Conservation (phyloP, 2,888 invertebrate genomes). For the Tortrix viridana region DNA sequence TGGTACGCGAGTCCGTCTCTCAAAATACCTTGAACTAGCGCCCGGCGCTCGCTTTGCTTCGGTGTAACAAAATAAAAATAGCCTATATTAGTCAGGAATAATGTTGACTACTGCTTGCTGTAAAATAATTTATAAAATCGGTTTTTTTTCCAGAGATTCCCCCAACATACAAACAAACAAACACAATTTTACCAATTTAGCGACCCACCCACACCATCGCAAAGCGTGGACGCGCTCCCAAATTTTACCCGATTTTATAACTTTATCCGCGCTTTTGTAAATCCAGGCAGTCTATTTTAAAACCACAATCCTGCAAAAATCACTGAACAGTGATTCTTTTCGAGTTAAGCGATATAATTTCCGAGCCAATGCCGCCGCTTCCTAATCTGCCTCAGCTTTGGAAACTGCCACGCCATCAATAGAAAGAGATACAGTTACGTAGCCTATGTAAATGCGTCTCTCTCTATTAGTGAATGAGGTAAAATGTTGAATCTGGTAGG, state of each 20-base stretch:
- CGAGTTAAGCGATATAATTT: conserved; percentile 35
- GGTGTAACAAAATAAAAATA: no score
- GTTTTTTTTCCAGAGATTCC: no score
- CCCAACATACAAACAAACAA: no score
- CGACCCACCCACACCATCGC: no score
- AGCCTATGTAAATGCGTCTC: conserved; percentile 10
- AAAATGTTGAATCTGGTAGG: conserved; percentile 1
- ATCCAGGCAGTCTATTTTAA: conserved; percentile 4
- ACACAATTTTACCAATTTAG: no score
- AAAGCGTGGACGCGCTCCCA: no score
- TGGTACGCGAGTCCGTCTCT: no score
- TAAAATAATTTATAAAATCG: no score
- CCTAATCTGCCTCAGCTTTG: conserved; percentile 26
- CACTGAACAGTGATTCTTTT: conserved; percentile 37
- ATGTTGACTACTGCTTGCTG: no score
- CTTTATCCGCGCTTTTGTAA: background rate
- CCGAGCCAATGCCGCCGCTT: conserved; percentile 25
- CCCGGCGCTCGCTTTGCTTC: no score
- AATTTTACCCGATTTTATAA: background rate
- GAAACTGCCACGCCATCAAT: conserved; percentile 15
- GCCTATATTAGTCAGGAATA: no score
- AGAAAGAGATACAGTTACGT: background rate
- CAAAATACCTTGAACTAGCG: no score
- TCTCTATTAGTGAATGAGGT: conserved; percentile 1
- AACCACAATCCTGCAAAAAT: conserved; percentile 28